Evolutionary conservation across 2,888 invertebrate species (phyloP).

Genomic region (Lochmaea capreae): DNA sequence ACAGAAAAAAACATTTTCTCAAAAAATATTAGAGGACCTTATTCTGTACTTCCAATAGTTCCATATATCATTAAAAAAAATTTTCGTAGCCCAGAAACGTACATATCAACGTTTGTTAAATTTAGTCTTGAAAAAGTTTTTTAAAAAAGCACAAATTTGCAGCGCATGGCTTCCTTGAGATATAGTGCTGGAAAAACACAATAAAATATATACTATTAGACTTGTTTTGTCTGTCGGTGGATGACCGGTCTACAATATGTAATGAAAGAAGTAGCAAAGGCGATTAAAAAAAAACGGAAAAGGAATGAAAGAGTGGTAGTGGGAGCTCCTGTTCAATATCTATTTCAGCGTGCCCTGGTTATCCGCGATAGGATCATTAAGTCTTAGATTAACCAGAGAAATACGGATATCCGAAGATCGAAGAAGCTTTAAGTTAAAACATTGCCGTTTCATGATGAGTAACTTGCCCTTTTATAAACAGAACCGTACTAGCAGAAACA

Average conservation of each 20-base stretch:
- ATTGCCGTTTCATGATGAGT: conserved; percentile 34
- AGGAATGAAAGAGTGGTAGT: conserved; percentile 36
- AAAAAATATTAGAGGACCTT: too few relatives aligned
- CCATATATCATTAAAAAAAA: too few relatives aligned
- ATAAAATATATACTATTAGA: too few relatives aligned
- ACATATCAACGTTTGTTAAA: too few relatives aligned
- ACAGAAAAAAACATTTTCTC: too few relatives aligned
- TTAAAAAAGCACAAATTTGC: too few relatives aligned
- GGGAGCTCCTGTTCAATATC: conserved; percentile 43
- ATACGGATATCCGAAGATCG: conserved; percentile 53
- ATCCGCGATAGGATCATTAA: conserved; percentile 55
- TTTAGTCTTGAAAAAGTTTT: too few relatives aligned
- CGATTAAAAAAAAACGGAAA: conserved; percentile 25
- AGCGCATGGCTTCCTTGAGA: too few relatives aligned
- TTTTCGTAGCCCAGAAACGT: too few relatives aligned
- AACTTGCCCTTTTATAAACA: conserved; percentile 44
- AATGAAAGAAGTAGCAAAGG: conserved; percentile 12
- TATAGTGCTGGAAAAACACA: too few relatives aligned
- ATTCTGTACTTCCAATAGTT: too few relatives aligned
- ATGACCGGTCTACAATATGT: not conserved
- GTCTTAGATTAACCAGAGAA: conserved; percentile 55
- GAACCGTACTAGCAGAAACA: conserved; percentile 11
- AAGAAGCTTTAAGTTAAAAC: conserved; percentile 37
- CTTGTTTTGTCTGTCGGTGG: not conserved
- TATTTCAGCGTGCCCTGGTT: conserved; percentile 41